Percentiles rank a stretch among this genome's conserved stretches.
phyloP scores from a whole-genome alignment of 2,888 invertebrate species.

The Cryptocheilus praepositus region DNA sequence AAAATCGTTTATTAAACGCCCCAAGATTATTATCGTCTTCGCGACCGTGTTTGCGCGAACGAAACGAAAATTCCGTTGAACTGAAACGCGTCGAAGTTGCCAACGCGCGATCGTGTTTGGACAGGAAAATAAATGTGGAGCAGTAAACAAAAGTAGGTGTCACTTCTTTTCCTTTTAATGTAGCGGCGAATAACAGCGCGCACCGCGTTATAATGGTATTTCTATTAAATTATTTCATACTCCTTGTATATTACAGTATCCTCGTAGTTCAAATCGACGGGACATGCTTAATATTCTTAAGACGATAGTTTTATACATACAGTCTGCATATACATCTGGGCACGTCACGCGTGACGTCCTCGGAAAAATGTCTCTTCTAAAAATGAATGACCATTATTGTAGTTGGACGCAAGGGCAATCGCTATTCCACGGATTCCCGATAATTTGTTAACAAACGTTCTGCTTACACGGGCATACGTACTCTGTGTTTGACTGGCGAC shows the following conservation, averaged over 20 bases:
- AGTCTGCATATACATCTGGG: conserved; percentile 19
- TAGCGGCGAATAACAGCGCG: background rate
- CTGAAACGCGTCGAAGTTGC: no score
- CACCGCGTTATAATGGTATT: background rate
- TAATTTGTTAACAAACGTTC: conserved; percentile 29
- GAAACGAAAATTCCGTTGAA: no score
- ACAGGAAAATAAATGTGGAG: conserved; percentile 7
- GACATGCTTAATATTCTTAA: conserved; percentile 24
- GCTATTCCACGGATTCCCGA: conserved; percentile 27
- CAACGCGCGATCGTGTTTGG: background rate
- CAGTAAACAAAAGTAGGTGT: background rate
- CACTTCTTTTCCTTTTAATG: background rate
- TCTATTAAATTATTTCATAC: background rate
- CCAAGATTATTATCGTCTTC: background rate
- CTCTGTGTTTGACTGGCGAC: conserved; percentile 1
- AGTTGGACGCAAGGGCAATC: conserved; percentile 33
- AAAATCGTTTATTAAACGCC: no score
- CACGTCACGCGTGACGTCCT: background rate
- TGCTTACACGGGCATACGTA: conserved; percentile 39
- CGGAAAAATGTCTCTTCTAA: background rate
- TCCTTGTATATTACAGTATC: conserved; percentile 5
- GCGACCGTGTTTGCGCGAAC: background rate
- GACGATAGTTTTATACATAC: conserved; percentile 22
- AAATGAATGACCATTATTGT: conserved; percentile 17
- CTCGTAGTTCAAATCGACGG: conserved; percentile 5